Evolutionary conservation across 2,888 invertebrate genomes (phyloP), one percentile per base, ranked within the genome.

Genomic region (Lottia gigantea): DNA sequence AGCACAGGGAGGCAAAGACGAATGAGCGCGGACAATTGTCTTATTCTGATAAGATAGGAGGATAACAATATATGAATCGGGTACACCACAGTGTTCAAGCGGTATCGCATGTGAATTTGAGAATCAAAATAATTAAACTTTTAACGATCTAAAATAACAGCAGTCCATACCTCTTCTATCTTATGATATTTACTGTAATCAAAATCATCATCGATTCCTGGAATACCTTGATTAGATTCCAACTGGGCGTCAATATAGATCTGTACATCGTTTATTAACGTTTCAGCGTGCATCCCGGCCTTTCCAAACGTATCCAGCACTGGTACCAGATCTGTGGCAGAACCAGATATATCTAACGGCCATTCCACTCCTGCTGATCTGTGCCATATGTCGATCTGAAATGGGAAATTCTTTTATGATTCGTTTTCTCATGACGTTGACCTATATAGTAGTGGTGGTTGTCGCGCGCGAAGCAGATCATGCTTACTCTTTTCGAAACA

Each of bases 151-250:
- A 19, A 8, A 16, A 11, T 19, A 1, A 23, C 62, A 16, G 2
- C 26, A 47, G 19, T 14, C 62, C 70, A 45, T 66, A 80, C 79
- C 71, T 78, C 79, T 25, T 73, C 70, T 6, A 79, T 65, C 15
- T 55, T 65, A 55, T 80, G 80, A 40, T 80, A 80, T 62, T 71
- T 68, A 3, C 72, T 71, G 55, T 79, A 80, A 46, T 76, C 71
- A 64, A 79, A 79, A 2, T 62, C 74, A 1, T 67, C 74, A n/a
- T 25, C 62, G 4, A 4, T 15, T 8, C 31, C 25, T 40, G 64
- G 66, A 15, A 47, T 40, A 7, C 19, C 12, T 6, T 49, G 64
- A 23, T 49, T 70, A 8, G 45, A 49, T 55, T 55, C 66, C n/a
- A 62, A 26, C 47, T 79, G 75, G 19, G 49, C 26, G 26, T 75